Evolutionary conservation across 2,888 invertebrate species (phyloP).

Genomic region (Drosophila putrida): DNA sequence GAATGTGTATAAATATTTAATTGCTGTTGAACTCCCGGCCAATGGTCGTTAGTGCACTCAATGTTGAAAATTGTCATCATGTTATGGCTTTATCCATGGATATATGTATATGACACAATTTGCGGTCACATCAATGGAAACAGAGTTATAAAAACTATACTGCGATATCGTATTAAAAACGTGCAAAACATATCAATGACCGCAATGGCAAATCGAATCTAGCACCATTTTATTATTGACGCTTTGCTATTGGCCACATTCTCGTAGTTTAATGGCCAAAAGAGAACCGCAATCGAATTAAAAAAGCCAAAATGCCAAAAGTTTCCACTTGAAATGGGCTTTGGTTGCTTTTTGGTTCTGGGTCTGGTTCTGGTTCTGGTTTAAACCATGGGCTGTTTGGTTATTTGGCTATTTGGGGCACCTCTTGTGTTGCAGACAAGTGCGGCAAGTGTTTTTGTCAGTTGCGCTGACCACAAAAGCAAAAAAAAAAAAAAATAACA

Average conservation of each 20-base stretch:
- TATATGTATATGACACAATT: conserved; percentile 24
- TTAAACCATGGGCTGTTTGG: background rate
- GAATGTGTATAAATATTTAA: conserved; percentile 17
- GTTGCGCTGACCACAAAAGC: conserved; percentile 44
- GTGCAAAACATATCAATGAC: conserved; percentile 56
- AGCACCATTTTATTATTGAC: conserved; percentile 38
- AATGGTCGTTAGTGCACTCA: conserved; percentile 5
- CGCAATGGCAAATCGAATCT: conserved; percentile 23
- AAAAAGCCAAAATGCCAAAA: conserved; percentile 41
- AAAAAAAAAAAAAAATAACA: conserved; percentile 2
- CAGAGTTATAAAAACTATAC: conserved; percentile 30
- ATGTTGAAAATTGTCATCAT: conserved; percentile 11
- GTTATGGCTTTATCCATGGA: background rate
- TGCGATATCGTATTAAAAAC: conserved; percentile 63
- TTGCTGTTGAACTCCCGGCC: conserved; percentile 1
- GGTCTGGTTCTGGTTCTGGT: too few relatives aligned
- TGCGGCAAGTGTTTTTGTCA: conserved; percentile 54
- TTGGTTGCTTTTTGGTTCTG: conserved; percentile 10
- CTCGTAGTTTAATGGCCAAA: conserved; percentile 35
- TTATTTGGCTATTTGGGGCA: background rate
- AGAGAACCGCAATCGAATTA: conserved; percentile 54
- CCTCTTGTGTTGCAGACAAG: conserved; percentile 43
- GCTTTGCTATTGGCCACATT: conserved; percentile 29
- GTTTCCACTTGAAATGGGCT: conserved; percentile 27
- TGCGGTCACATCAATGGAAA: conserved; percentile 39